These are phyloP conservation scores for Oreochromis spilurus DNA, from an alignment of 2,113 vertebrate genomes.

Conservation along the genomic window DNA sequence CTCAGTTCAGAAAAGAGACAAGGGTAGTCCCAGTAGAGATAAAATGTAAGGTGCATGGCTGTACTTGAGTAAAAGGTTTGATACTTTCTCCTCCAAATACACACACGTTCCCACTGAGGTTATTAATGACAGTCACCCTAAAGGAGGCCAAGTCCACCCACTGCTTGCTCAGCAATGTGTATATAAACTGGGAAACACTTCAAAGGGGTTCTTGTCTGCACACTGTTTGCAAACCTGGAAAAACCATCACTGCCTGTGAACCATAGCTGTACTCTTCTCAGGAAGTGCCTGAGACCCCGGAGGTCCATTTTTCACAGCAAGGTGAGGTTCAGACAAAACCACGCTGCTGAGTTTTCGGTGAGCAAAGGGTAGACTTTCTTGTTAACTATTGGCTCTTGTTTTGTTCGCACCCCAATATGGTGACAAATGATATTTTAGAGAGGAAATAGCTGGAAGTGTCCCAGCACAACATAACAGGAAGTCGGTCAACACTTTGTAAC, in stretches of 20 bases:
- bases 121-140: conserved; percentile 11
- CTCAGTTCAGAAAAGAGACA: neutral
- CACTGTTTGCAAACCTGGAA: conserved; percentile 54
- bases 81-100: neutral
- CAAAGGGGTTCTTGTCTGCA: conserved; percentile 30
- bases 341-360: neutral
- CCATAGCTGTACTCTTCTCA: neutral
- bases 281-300: conserved; percentile 19
- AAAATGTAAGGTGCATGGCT: neutral
- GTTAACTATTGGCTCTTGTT: neutral
- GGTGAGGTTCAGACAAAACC: neutral
- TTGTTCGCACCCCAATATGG: neutral
- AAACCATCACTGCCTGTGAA: conserved; percentile 49
- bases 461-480: neutral
- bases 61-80: neutral
- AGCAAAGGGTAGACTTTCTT: neutral
- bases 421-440: neutral
- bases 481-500: conserved; percentile 9
- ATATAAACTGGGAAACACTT: conserved; percentile 39
- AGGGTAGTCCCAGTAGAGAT: neutral
- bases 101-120: neutral
- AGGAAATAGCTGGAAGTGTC: neutral
- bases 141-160: neutral
- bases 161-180: conserved; percentile 18
- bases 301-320: conserved; percentile 22